Percentiles rank a stretch among this genome's conserved stretches.
phyloP scores from a whole-genome alignment of 2,113 vertebrate genomes.

The Cheirogaleus medius region DNA sequence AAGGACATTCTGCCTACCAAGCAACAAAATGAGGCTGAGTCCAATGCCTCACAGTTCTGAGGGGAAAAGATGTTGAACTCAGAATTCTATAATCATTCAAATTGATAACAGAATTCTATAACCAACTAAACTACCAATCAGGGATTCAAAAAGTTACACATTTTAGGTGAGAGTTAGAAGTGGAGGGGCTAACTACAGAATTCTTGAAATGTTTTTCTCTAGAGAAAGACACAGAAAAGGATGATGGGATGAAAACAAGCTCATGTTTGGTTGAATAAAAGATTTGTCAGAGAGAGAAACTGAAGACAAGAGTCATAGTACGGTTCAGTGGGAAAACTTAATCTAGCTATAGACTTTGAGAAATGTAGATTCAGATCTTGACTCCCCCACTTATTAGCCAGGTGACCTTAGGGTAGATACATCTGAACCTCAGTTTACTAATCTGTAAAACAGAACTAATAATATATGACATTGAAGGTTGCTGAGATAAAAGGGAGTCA shows the following conservation, averaged over 20 bases:
- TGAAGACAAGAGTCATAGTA: rapidly evolving
- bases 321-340: background rate
- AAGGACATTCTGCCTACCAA: background rate
- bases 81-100: background rate
- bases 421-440: background rate
- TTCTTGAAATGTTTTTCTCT: background rate
- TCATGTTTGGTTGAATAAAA: background rate
- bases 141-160: background rate
- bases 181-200: background rate
- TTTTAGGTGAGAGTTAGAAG: background rate
- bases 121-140: background rate
- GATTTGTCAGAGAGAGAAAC: background rate
- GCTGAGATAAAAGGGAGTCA: background rate
- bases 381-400: background rate
- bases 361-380: background rate
- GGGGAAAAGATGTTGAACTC: background rate
- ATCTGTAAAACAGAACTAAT: background rate
- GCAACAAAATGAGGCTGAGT: background rate
- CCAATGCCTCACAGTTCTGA: background rate
- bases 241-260: background rate
- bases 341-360: background rate
- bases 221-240: background rate
- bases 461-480: no score
- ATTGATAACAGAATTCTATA: background rate
- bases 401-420: background rate